Evolutionary conservation across 1,140 invertebrate genomes (phyloP).

Genomic region (Solenopsis invicta): DNA sequence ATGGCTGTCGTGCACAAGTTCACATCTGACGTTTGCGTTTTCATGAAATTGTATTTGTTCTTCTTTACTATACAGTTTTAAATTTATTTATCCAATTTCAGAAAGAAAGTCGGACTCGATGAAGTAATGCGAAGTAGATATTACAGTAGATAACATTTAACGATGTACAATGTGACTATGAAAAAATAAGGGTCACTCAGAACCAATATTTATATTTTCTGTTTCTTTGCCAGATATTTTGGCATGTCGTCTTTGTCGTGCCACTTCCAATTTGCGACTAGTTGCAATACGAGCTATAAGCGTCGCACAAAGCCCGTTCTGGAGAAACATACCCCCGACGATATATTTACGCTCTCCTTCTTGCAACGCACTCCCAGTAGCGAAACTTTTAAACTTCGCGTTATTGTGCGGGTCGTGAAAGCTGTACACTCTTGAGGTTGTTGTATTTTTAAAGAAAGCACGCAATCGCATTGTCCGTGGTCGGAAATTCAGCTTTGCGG

Average conservation of each 20-base stretch:
- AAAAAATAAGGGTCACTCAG: background rate
- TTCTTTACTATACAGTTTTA: background rate
- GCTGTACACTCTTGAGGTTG: background rate
- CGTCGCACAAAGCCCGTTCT: background rate
- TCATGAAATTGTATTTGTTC: background rate
- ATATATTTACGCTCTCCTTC: background rate
- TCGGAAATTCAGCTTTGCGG: background rate
- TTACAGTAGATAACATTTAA: background rate
- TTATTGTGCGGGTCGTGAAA: background rate
- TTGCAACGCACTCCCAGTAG: background rate
- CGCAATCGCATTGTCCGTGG: background rate
- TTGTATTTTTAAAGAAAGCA: conserved; percentile 48
- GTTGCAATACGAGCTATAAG: background rate
- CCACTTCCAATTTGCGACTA: background rate
- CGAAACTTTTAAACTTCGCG: conserved; percentile 24
- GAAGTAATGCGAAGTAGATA: background rate
- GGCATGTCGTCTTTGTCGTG: background rate
- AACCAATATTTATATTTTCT: background rate
- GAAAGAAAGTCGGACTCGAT: background rate
- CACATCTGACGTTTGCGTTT: background rate
- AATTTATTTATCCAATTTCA: conserved; percentile 7
- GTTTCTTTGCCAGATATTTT: background rate
- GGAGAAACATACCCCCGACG: background rate
- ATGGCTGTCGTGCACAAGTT: background rate
- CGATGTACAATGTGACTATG: background rate